Base-by-base conservation (phyloP, 2,797 vertebrate species). In the Lacerta agilis region DNA sequence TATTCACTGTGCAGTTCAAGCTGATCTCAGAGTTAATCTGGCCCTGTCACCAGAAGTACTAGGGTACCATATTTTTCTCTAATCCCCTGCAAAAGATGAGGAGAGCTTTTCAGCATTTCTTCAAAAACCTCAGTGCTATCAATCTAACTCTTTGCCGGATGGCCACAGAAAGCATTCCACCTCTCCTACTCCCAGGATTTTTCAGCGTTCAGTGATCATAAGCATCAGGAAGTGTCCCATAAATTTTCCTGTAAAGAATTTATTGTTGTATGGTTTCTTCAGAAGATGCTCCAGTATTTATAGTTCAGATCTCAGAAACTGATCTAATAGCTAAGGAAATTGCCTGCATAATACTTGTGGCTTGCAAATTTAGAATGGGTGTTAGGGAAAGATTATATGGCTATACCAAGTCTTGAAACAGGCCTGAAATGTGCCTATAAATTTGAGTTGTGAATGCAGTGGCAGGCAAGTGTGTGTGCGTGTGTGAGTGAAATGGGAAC, bases 161-260 rank as follows among this genome's bases (percentile, higher is more conserved):
- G 20, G 33, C n/a, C 78, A 85, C 75, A 73, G 69, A 85, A 29
- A 81, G 49, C 5, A 66, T 88, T 67, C 71, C 29, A 45, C 77
- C 55, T 79, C 36, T 85, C 41, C 77, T 49, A 8, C 15, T 80
- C 58, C 69, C 67, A 78, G 71, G 36, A 38, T 85, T 33, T 73
- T 55, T 85, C 33, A 38, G 25, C 76, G 69, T 85, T 85, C 69
- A 75, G 25, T 55, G 55, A 89, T 85, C 78, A 76, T 85, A 75
- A 81, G 75, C 55, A 85, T 81, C 55, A 73, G 15, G 64, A 81
- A 41, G 41, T 55, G 17, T 36, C 6, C 78, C 18, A 66, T 75
- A 49, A 87, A 87, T 87, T 45, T 89, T 7, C n/a, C 10, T 88
- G 83, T 75, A 85, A 85, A 75, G 67, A 80, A 76, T 84, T 72